phyloP scores from a whole-genome alignment of 1,140 invertebrate genomes.

The Sarcophaga peregrina region DNA sequence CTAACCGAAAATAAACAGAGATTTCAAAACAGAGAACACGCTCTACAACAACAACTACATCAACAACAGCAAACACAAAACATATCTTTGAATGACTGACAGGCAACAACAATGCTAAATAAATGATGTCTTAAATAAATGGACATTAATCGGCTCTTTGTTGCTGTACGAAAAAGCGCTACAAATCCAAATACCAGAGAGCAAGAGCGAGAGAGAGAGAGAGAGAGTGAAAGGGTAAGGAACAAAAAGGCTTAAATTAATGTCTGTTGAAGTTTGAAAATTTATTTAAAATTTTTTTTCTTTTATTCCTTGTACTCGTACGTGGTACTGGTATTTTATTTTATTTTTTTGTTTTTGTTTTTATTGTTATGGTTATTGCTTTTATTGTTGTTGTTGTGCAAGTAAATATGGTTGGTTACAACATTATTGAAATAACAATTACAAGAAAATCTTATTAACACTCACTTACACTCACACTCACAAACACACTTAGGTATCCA shows the following conservation, averaged over 20 bases:
- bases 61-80: background rate
- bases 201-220: background rate
- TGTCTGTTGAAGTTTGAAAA: background rate
- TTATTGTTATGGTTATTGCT: slow-evolving; percentile 45
- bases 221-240: background rate
- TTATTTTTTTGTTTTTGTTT: background rate
- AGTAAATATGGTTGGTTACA: slow-evolving; percentile 48
- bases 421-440: slow-evolving; percentile 63
- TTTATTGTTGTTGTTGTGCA: slow-evolving; percentile 43
- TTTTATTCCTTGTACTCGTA: no score
- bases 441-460: slow-evolving; percentile 67
- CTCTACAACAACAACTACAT: background rate
- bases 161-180: background rate
- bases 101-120: background rate
- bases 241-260: slow-evolving; percentile 10
- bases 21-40: background rate
- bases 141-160: background rate
- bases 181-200: background rate
- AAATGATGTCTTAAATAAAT: slow-evolving; percentile 28
- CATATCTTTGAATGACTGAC: background rate
- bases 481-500: background rate
- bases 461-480: background rate
- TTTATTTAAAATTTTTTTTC: slow-evolving; percentile 3
- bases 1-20: slow-evolving; percentile 9
- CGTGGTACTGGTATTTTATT: no score